Percentiles rank a stretch among this genome's conserved stretches.
Evolutionary conservation across 2,113 vertebrate genomes (phyloP).

Genomic region (Gymnarchus niloticus): DNA sequence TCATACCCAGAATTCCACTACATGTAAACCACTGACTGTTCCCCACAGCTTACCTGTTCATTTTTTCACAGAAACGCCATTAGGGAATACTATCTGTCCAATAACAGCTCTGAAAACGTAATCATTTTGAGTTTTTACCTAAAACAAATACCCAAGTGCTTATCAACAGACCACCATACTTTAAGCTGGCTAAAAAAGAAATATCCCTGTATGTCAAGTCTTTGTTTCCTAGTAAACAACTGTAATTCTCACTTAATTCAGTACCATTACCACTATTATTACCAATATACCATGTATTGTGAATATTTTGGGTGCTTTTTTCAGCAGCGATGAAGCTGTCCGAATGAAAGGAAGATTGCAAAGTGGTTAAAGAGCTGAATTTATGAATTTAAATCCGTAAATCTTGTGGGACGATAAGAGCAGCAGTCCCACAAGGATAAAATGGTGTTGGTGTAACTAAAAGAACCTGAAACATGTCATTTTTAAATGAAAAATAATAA

Average conservation of each 20-base stretch:
- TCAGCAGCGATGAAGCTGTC: not conserved
- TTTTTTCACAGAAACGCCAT: not conserved
- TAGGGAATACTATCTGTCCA: not conserved
- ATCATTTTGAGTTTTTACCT: not conserved
- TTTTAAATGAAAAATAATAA: not conserved
- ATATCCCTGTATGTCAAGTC: not conserved
- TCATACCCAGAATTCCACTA: slow-evolving; percentile 9
- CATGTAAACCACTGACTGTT: slow-evolving; percentile 11
- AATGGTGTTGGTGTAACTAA: not conserved
- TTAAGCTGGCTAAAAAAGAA: not conserved
- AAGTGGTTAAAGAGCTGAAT: not conserved
- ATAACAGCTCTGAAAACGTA: not conserved
- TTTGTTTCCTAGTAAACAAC: not conserved
- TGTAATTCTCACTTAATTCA: slow-evolving; percentile 1
- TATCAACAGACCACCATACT: not conserved
- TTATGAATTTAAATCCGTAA: not conserved
- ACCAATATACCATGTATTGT: not conserved
- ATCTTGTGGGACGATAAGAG: too few relatives aligned
- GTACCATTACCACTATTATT: not conserved
- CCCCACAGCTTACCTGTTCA: not conserved
- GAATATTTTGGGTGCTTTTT: not conserved
- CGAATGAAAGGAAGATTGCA: not conserved
- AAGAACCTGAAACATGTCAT: not conserved
- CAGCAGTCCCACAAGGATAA: not conserved
- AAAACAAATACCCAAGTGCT: not conserved